Base-by-base conservation (phyloP, 2,113 vertebrate genomes). In the Amazona guildingii region DNA sequence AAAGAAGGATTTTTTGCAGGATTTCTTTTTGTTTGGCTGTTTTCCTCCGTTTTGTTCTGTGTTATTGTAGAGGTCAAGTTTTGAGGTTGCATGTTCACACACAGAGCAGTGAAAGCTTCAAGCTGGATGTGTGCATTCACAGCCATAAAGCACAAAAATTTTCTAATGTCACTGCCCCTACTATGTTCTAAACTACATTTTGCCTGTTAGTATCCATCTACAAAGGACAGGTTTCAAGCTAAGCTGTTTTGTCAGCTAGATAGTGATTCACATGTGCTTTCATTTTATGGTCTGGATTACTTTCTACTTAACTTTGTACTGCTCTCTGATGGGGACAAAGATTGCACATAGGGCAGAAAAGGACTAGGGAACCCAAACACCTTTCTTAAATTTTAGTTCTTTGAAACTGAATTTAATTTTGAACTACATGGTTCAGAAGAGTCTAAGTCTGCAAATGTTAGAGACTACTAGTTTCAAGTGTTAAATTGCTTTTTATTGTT, bases 401-500 rank as follows among this genome's bases (percentile, higher is more conserved):
- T 83, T 95, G 33, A 83, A 91, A 83, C 13, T 6, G 0, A 81
- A 67, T 63, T 87, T 73, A 59, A 61, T 85, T 70, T 73, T 85
- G 23, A 63, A 23, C 49, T 31, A 51, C 31, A 18, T 7, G 5
- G 37, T 20, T 85, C 92, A 23, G 21, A 92, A 95, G 24, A 76
- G 14, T 61, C 44, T 49, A 85, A 39, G 37, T 76, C 52, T 82
- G 25, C 25, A 85, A 77, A 91, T 48, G 9, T 59, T 94, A 72
- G 39, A 87, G 39, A 51, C 39, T 13, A 41, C 21, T 87, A 52
- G 16, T 84, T 92, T 92, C 33, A 66, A 75, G 46, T 63, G 25
- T 77, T 88, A 90, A 73, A 77, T 74, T 92, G 18, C 1, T 77
- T 91, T 94, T 88, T 67, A 94, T 91, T 94, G 41, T 37, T 83